Evolutionary conservation across 64 coral and sea anemone species (phyloP).

Genomic region (Dendrophyllia cribrosa): DNA sequence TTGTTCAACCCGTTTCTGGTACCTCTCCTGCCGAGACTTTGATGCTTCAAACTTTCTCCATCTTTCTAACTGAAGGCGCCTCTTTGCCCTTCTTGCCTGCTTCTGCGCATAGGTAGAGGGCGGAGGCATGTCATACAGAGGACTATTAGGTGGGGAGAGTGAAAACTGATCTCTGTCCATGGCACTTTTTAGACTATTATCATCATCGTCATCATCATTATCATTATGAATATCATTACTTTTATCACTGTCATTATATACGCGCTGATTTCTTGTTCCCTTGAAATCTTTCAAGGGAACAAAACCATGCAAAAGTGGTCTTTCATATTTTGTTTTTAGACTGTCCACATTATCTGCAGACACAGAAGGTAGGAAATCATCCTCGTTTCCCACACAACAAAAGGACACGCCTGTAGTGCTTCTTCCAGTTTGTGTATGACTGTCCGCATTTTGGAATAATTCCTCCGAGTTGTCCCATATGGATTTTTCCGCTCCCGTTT

Average conservation of each 20-base stretch:
- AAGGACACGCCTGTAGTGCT: background rate
- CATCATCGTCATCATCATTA: background rate
- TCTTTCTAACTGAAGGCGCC: conserved; percentile 60
- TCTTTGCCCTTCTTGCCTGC: conserved; percentile 57
- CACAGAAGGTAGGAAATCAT: background rate
- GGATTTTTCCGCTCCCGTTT: background rate
- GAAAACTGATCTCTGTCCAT: background rate
- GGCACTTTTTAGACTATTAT: background rate
- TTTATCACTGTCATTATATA: background rate
- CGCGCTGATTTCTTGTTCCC: background rate
- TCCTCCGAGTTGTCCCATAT: background rate
- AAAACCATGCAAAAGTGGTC: background rate
- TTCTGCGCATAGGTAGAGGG: conserved; percentile 73
- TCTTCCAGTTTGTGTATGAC: background rate
- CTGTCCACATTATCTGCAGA: background rate
- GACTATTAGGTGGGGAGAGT: conserved; percentile 57
- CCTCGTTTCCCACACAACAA: background rate
- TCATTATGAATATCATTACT: background rate
- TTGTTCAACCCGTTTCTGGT: conserved; percentile 37
- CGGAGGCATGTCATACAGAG: conserved; percentile 71
- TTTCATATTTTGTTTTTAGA: background rate
- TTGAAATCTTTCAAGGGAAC: background rate
- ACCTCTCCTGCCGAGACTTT: conserved; percentile 68
- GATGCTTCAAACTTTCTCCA: conserved; percentile 63
- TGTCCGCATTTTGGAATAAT: background rate